Percentiles rank a stretch among this genome's conserved stretches.
phyloP scores from a whole-genome alignment of 2,888 invertebrate genomes.

The Morpho deidamia region DNA sequence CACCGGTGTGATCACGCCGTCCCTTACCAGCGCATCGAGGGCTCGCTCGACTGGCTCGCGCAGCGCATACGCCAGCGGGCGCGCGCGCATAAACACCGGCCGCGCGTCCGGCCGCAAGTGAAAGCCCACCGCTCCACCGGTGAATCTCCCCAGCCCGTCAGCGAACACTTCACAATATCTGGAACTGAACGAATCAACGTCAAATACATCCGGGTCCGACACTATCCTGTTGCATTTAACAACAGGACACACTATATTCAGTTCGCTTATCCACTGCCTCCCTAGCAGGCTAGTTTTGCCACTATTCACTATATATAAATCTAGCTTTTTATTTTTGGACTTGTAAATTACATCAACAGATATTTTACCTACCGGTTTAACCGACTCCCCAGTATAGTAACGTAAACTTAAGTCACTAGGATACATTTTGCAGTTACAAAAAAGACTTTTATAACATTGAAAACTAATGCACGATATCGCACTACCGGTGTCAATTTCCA shows the following conservation, averaged over 20 bases:
- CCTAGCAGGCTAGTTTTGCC: constrained; percentile 1
- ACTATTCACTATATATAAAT: neutral
- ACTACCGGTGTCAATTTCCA: constrained; percentile 11
- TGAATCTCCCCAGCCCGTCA: constrained; percentile 2
- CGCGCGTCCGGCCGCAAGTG: constrained; percentile 1
- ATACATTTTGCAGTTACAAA: neutral
- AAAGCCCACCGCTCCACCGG: constrained; percentile 2
- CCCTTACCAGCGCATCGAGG: no score
- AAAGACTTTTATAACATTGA: constrained; percentile 1
- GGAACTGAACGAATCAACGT: constrained; percentile 3
- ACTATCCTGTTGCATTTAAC: neutral
- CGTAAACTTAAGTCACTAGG: constrained; percentile 1
- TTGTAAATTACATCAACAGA: neutral
- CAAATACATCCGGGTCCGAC: neutral
- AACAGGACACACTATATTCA: neutral
- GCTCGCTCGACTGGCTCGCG: no score
- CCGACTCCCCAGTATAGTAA: constrained; percentile 10
- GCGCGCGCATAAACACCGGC: constrained; percentile 9
- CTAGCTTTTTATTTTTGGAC: no score
- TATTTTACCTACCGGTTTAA: constrained; percentile 4
- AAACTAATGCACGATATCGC: constrained; percentile 13
- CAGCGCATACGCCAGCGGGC: no score
- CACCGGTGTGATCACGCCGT: no score
- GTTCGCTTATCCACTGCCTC: constrained; percentile 3
- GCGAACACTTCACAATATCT: constrained; percentile 5